Evolutionary conservation across 2,113 vertebrate genomes (phyloP).

Genomic region (Neogobius melanostomus): DNA sequence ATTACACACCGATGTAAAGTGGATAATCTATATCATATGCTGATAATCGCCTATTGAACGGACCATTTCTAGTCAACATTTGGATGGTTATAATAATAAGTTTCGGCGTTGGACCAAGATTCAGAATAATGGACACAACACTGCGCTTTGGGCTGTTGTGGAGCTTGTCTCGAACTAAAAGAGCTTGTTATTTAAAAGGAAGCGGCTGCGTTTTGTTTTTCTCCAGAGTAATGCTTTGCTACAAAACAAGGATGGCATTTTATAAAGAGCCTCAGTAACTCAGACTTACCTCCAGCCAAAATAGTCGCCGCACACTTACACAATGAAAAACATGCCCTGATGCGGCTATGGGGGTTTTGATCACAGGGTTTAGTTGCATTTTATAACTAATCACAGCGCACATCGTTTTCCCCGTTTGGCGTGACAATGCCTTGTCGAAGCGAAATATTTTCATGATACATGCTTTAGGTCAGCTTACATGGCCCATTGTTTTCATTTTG

Average conservation of each 20-base stretch:
- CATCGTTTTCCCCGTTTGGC: too few species aligned
- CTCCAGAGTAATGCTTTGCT: slow-evolving; percentile 45
- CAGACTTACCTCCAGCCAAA: slow-evolving; percentile 20
- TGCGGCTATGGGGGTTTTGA: neutral
- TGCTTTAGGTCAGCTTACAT: too few species aligned
- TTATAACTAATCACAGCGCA: neutral
- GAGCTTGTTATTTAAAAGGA: slow-evolving; percentile 45
- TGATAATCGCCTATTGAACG: too few species aligned
- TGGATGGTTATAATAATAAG: slow-evolving; percentile 12
- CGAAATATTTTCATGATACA: too few species aligned
- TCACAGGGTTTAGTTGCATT: neutral
- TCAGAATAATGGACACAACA: slow-evolving; percentile 46
- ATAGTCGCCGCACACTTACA: neutral
- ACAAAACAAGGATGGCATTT: slow-evolving; percentile 12
- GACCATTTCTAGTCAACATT: too few species aligned
- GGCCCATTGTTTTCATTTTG: too few species aligned
- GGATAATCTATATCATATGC: too few species aligned
- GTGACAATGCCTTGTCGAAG: too few species aligned
- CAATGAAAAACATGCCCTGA: neutral
- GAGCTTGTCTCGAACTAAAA: slow-evolving; percentile 46
- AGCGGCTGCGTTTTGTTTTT: slow-evolving; percentile 20
- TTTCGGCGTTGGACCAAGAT: slow-evolving; percentile 23
- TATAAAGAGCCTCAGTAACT: slow-evolving; percentile 18
- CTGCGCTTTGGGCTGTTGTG: slow-evolving; percentile 45
- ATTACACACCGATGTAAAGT: too few species aligned